These are phyloP conservation scores for Zoanthus sansibaricus DNA, from an alignment of 92 coral and sea anemone genomes.

Conservation along the genomic window DNA sequence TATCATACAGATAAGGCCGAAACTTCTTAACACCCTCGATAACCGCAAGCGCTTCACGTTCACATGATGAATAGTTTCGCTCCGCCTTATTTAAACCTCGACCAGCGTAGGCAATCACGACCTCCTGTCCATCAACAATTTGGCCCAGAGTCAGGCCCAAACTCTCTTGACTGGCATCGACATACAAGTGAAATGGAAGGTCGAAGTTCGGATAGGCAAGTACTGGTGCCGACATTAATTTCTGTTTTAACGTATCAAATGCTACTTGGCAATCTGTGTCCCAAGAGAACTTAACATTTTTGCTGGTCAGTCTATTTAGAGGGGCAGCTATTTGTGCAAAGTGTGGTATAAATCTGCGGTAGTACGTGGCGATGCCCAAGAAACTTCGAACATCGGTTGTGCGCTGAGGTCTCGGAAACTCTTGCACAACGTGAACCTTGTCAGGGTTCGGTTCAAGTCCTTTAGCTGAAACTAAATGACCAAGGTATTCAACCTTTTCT, in stretches of 20 bases:
- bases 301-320: slow-evolving; percentile 35
- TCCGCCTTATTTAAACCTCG: slow-evolving; percentile 48
- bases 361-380: slow-evolving; percentile 64
- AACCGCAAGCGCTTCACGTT: slow-evolving; percentile 31
- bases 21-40: slow-evolving; percentile 39
- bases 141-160: slow-evolving; percentile 51
- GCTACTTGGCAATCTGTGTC: slow-evolving; percentile 25
- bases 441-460: slow-evolving; percentile 63
- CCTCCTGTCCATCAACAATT: slow-evolving; percentile 46
- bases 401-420: slow-evolving; percentile 60
- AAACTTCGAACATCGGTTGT: slow-evolving; percentile 59
- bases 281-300: slow-evolving; percentile 32
- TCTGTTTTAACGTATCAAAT: slow-evolving; percentile 28
- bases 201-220: slow-evolving; percentile 39
- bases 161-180: slow-evolving; percentile 41
- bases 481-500: slow-evolving; percentile 13
- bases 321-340: slow-evolving; percentile 55
- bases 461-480: slow-evolving; percentile 31
- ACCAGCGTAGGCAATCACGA: slow-evolving; percentile 52
- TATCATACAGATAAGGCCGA: slow-evolving; percentile 52
- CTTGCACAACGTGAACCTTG: slow-evolving; percentile 47
- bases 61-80: slow-evolving; percentile 20
- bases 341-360: slow-evolving; percentile 63
- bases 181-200: slow-evolving; percentile 34
- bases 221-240: slow-evolving; percentile 31